Base-by-base conservation (phyloP, 2,888 invertebrate genomes). In the Netelia melanura region DNA sequence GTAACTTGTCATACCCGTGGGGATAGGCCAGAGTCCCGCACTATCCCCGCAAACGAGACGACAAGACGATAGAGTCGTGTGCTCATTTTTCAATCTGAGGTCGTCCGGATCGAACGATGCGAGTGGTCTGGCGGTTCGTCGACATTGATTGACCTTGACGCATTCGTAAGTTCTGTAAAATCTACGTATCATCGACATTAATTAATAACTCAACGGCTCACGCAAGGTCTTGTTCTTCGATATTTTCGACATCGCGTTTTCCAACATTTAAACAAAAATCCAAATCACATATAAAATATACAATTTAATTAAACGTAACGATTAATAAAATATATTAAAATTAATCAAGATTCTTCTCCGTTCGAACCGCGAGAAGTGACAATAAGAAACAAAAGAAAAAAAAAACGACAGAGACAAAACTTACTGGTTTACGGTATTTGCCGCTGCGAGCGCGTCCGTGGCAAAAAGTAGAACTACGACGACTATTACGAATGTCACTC, bases 21-120 rank as follows among this genome's bases (percentile, higher is more conserved):
- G 92, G 30, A 91, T 72, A 11, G 91, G 92, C 92, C 91, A 92
- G 48, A 92, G 88, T 14, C 87, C 90, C 0, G 89, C 89, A 56
- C 74, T 83, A n/a, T 81, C 58, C 67, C 88, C 88, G 83, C 92
- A 92, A 56, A 90, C 88, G 8, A 92, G 81, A 71, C 91, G 88
- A 86, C 92, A 92, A 5, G 91, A 88, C 10, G 87, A 88, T n/a
- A 90, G 70, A 62, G 88, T 91, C 44, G 90, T 86, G 67, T 91
- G 90, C 30, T 87, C 83, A 61, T 76, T 70, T 61, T 82, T 87
- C 58, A 48, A 30, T 38, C 54, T 85, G 61, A 85, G 62, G 61
- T 76, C 9, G 11, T 68, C 76, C 54, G 56, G 71, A 81, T 88
- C 86, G 74, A 84, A 52, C 67, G 77, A 43, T 14, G 23, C 52